A percentile compares a stretch with the other conserved stretches of the same genome.
Conservation (phyloP, 2,113 vertebrate species). For the Romanogobio albipinnatus region DNA sequence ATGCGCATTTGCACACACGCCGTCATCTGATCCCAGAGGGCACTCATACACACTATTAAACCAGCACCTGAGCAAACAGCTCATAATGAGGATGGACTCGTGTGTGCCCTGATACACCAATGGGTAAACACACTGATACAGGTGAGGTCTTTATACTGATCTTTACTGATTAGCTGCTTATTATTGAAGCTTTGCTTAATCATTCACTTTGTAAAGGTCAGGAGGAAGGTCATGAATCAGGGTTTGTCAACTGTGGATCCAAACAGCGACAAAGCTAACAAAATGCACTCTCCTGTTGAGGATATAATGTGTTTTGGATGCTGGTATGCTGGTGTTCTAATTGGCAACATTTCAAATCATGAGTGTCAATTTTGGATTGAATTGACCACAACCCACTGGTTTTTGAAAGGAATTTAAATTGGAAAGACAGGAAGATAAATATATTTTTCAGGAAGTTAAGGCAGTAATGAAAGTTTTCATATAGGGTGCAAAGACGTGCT, state of each 20-base stretch:
- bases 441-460: neutral
- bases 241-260: neutral
- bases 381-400: neutral
- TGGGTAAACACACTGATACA: slow-evolving; percentile 42
- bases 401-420: neutral
- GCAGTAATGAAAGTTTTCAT: neutral
- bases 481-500: too few species aligned
- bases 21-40: slow-evolving; percentile 45
- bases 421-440: neutral
- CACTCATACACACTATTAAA: slow-evolving; percentile 37
- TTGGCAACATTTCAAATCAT: neutral
- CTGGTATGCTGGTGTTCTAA: neutral
- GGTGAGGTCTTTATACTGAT: slow-evolving; percentile 29
- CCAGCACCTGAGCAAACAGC: slow-evolving; percentile 56
- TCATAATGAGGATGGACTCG: slow-evolving; percentile 36
- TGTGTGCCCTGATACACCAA: neutral
- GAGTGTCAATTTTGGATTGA: neutral
- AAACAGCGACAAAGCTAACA: neutral
- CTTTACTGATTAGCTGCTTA: slow-evolving; percentile 50
- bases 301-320: neutral
- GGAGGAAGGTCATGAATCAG: neutral
- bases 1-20: neutral
- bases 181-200: slow-evolving; percentile 33
- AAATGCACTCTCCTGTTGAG: neutral
- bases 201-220: slow-evolving; percentile 32